These are phyloP conservation scores for Zaprionus gabonicus DNA, from an alignment of 1,140 invertebrate genomes.

Conservation along the genomic window DNA sequence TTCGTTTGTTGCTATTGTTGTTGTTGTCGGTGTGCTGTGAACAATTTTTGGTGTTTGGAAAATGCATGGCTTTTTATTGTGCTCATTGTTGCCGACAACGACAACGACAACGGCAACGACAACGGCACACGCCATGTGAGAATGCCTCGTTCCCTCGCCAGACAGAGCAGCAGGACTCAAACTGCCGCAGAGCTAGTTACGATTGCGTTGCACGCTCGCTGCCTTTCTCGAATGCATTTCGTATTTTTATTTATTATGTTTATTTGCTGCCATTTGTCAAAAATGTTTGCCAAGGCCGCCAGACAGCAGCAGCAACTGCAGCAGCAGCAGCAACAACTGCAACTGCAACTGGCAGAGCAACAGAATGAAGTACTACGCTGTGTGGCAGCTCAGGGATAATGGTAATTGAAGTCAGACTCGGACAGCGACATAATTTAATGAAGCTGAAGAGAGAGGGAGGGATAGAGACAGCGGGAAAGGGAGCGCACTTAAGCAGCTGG, in stretches of 20 bases:
- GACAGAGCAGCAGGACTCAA: slow-evolving; percentile 1
- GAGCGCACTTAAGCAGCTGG: slow-evolving; percentile 17
- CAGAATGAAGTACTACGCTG: slow-evolving; percentile 2
- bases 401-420: slow-evolving; percentile 36
- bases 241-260: slow-evolving; percentile 80
- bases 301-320: slow-evolving; percentile 27
- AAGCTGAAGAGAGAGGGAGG: background rate
- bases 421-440: slow-evolving; percentile 32
- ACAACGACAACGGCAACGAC: slow-evolving; percentile 28
- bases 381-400: slow-evolving; percentile 40
- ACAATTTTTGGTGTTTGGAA: slow-evolving; percentile 83
- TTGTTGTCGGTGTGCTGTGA: slow-evolving; percentile 40
- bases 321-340: background rate
- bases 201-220: slow-evolving; percentile 12
- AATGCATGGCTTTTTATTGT: slow-evolving; percentile 83
- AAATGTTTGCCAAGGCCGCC: slow-evolving; percentile 65
- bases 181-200: slow-evolving; percentile 53
- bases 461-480: background rate
- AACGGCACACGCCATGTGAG: slow-evolving; percentile 56
- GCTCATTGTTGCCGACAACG: slow-evolving; percentile 68
- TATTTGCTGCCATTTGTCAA: slow-evolving; percentile 81
- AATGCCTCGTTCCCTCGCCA: background rate
- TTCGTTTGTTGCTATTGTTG: slow-evolving; percentile 39
- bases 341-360: slow-evolving; percentile 13
- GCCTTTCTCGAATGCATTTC: slow-evolving; percentile 65